Evolutionary conservation across 1,140 invertebrate genomes (phyloP).

Genomic region (Alviniconcha marisindica): DNA sequence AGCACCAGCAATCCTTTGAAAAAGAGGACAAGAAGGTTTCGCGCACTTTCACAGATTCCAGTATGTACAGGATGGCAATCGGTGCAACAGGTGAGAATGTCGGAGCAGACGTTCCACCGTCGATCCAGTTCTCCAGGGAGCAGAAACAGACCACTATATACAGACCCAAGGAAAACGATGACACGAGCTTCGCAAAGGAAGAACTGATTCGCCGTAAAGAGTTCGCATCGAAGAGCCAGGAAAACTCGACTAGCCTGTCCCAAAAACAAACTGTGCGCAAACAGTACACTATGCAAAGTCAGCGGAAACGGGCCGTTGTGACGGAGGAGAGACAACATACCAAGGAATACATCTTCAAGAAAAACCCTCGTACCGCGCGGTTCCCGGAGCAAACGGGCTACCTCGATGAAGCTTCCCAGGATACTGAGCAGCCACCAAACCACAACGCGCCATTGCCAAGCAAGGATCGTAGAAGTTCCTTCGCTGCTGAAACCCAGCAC

Average conservation of each 20-base stretch:
- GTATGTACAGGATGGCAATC: not conserved
- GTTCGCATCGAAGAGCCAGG: not conserved
- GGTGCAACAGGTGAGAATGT: no score
- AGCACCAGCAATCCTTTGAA: no score
- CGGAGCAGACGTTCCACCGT: not conserved
- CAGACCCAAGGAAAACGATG: not conserved
- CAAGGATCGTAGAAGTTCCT: not conserved
- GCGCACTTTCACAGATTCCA: not conserved
- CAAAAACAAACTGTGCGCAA: not conserved
- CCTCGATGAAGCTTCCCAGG: not conserved
- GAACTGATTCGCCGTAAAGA: not conserved
- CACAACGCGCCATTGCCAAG: not conserved
- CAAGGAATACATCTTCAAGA: slow-evolving; percentile 31
- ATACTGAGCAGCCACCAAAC: not conserved
- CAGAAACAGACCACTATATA: not conserved
- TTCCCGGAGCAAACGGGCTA: not conserved
- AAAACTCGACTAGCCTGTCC: not conserved
- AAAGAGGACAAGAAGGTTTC: not conserved
- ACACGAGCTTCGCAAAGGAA: not conserved
- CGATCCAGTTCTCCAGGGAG: slow-evolving; percentile 1
- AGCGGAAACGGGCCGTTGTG: slow-evolving; percentile 1
- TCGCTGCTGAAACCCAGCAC: not conserved
- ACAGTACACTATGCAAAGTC: slow-evolving; percentile 13
- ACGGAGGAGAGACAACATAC: slow-evolving; percentile 23
- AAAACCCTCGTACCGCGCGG: not conserved